These are phyloP conservation scores for Olivierus martensii DNA, from an alignment of 1,140 invertebrate species.

Conservation along the genomic window DNA sequence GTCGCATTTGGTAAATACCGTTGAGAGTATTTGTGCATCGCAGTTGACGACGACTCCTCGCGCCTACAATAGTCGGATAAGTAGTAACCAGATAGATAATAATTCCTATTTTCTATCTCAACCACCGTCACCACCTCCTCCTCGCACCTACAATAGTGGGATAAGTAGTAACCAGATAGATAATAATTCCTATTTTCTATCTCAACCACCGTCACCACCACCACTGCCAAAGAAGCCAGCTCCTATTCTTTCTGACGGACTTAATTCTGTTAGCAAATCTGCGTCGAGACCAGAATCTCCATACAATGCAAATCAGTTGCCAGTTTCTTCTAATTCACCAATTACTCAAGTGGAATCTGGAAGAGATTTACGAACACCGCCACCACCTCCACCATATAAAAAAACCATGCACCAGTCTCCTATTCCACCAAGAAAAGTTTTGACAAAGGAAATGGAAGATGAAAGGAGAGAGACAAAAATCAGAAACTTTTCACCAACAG, in stretches of 20 bases:
- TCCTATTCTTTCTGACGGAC: constrained; percentile 36
- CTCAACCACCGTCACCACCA: constrained; percentile 27
- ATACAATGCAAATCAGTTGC: constrained; percentile 11
- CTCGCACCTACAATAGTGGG: not conserved
- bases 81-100: constrained; percentile 43
- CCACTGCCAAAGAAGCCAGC: constrained; percentile 54
- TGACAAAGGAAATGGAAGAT: constrained; percentile 86
- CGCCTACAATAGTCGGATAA: constrained; percentile 26
- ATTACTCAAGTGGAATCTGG: constrained; percentile 3
- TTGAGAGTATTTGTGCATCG: constrained; percentile 22
- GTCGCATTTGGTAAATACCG: constrained; percentile 21
- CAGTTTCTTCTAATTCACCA: too few relatives aligned
- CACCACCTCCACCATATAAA: constrained; percentile 3
- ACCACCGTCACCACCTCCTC: constrained; percentile 29
- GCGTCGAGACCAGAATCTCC: constrained; percentile 15
- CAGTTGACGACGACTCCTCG: constrained; percentile 19
- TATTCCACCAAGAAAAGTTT: constrained; percentile 81
- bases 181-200: constrained; percentile 43
- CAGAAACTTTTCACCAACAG: constrained; percentile 66
- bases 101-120: constrained; percentile 39
- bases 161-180: constrained; percentile 41
- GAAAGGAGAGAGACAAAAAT: constrained; percentile 81
- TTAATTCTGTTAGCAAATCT: not conserved
- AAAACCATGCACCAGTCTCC: constrained; percentile 60
- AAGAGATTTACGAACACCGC: not conserved